Percentiles rank a stretch among this genome's conserved stretches.
Conservation (phyloP, 1,140 invertebrate genomes). For the Apis cerana region DNA sequence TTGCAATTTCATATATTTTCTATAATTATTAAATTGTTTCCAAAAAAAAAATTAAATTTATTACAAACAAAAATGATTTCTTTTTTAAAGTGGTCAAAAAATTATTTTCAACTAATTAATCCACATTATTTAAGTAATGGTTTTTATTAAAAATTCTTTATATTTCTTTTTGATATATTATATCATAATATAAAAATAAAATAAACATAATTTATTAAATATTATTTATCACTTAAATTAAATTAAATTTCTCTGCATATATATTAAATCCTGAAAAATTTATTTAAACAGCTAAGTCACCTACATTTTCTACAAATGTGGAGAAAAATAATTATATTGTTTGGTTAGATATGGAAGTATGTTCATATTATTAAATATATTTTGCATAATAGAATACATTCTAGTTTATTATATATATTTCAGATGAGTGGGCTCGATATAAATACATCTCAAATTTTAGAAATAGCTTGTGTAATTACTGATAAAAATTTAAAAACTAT, state of each 20-base stretch:
- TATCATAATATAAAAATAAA: no score
- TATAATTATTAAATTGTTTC: no score
- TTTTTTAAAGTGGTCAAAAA: background rate
- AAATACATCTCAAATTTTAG: constrained; percentile 90
- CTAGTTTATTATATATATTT: constrained; percentile 33
- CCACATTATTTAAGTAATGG: constrained; percentile 13
- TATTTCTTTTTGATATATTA: background rate
- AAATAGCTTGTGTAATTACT: constrained; percentile 94
- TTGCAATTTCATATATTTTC: no score
- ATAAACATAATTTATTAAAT: background rate
- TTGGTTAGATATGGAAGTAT: constrained; percentile 76
- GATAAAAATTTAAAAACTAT: constrained; percentile 90
- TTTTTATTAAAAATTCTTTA: constrained; percentile 2
- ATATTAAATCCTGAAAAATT: background rate
- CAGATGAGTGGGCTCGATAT: constrained; percentile 86
- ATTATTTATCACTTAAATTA: background rate
- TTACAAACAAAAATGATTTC: constrained; percentile 76
- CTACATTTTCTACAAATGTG: background rate
- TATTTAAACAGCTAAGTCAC: constrained; percentile 13
- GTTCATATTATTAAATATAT: constrained; percentile 15
- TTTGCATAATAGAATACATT: background rate
- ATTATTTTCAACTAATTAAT: constrained; percentile 1
- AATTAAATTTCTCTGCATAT: background rate
- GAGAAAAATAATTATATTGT: constrained; percentile 55
- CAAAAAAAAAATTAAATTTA: constrained; percentile 46